Base-by-base conservation (phyloP, 2,113 vertebrate genomes). In the Oreochromis niloticus region DNA sequence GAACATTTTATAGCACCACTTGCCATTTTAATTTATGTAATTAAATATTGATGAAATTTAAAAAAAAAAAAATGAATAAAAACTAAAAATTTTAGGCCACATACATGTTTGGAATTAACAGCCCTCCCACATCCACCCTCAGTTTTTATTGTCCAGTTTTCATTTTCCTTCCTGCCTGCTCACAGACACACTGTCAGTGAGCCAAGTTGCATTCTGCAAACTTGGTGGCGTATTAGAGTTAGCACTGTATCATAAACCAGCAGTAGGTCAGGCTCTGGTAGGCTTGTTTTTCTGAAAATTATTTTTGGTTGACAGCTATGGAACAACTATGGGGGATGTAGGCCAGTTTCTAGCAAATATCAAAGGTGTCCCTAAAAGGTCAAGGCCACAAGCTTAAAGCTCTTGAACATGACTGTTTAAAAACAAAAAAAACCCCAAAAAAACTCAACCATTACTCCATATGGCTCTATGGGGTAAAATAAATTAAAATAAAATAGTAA, bases 11-110 rank as follows among this genome's bases (percentile, higher is more conserved):
- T 71, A 59, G 54, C 91, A 92, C 30, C 7, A 8, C 52, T 89
- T 85, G 57, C 56, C 75, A 83, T 81, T 95, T 95, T 94, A 94
- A 95, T 95, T 81, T 84, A 85, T 81, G 32, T 83, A 83, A 85
- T 94, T 94, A 89, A 94, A 93, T 85, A 90, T 80, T 54, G 82
- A 92, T 89, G 27, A 6, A 16, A 83, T 85, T 34, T 11, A 63
- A 94, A 90, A 66, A n/a, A 86, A 92, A 19, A 86, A 93, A 94
- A 90, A 92, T 19, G 22, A 90, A 32, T 87, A 81, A 82, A 27
- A 90, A 88, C 34, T 75, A 85, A 19, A 88, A 84, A 68, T 27
- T 86, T 90, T 43, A 48, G 71, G 59, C 55, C 55, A 82, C 75
- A 71, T 22, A 79, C 34, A 78, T 16, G 7, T 63, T 82, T 63